These are phyloP conservation scores for Latheticus oryzae DNA, from an alignment of 2,888 invertebrate species.

Conservation along the genomic window DNA sequence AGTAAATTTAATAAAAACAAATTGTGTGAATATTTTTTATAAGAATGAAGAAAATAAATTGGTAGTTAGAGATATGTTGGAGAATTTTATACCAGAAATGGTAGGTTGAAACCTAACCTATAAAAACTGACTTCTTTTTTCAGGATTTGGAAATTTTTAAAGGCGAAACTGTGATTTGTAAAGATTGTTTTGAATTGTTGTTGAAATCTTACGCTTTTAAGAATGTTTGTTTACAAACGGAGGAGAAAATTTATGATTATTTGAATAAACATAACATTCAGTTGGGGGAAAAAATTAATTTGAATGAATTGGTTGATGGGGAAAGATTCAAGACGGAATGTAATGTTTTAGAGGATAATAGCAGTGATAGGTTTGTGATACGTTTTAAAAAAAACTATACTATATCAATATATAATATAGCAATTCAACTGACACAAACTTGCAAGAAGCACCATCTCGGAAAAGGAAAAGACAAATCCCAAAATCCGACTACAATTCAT, in stretches of 20 bases:
- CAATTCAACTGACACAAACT: background rate
- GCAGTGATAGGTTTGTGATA: slow-evolving; percentile 15
- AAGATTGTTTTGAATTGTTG: slow-evolving; percentile 13
- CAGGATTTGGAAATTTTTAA: slow-evolving; percentile 16
- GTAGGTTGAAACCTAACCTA: background rate
- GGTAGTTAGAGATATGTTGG: slow-evolving; percentile 21
- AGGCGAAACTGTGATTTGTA: slow-evolving; percentile 19
- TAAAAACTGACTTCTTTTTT: background rate
- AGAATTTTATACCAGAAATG: slow-evolving; percentile 27
- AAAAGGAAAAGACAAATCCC: background rate
- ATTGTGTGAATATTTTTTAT: background rate
- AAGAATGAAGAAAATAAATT: background rate
- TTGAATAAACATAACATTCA: slow-evolving; percentile 17
- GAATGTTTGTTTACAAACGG: slow-evolving; percentile 23
- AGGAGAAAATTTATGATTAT: slow-evolving; percentile 26
- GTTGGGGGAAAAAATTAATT: slow-evolving; percentile 19
- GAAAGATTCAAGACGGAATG: too few species aligned
- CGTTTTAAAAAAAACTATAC: too few species aligned
- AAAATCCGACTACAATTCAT: slow-evolving; percentile 3
- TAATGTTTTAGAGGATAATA: background rate
- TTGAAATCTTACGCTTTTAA: slow-evolving; percentile 28
- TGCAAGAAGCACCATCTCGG: background rate
- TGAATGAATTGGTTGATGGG: background rate
- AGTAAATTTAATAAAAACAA: slow-evolving; percentile 1
- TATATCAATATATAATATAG: too few species aligned